Conservation (phyloP, 1,140 invertebrate species). For the Lutraria rhynchaena region DNA sequence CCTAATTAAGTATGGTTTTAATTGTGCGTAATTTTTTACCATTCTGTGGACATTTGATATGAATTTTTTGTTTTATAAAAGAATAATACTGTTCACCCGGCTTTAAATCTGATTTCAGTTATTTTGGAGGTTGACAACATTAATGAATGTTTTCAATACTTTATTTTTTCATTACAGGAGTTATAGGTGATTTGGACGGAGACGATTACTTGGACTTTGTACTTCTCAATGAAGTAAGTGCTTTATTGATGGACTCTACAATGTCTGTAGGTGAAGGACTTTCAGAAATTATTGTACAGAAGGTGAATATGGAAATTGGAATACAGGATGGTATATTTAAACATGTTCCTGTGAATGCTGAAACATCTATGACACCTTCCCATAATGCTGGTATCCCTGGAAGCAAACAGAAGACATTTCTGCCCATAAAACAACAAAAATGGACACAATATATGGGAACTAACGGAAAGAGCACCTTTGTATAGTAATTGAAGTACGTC, state of each 20-base stretch:
- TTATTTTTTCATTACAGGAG: too few species aligned
- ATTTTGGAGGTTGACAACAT: not conserved
- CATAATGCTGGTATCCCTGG: not conserved
- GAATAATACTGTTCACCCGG: too few species aligned
- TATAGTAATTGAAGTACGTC: not conserved
- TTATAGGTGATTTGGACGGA: slow-evolving; percentile 37
- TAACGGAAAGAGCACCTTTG: not conserved
- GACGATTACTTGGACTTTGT: slow-evolving; percentile 35
- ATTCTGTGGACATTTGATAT: too few species aligned
- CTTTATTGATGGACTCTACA: not conserved
- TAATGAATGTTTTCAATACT: not conserved
- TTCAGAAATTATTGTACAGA: not conserved
- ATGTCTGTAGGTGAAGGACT: not conserved
- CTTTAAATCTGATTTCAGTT: not conserved
- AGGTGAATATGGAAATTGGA: slow-evolving; percentile 26
- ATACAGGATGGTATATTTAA: not conserved
- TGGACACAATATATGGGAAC: slow-evolving; percentile 36
- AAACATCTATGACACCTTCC: slow-evolving; percentile 2
- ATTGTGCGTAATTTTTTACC: not conserved
- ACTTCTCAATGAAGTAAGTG: not conserved
- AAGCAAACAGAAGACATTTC: slow-evolving; percentile 7
- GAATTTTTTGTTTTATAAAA: too few species aligned
- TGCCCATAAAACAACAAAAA: slow-evolving; percentile 6
- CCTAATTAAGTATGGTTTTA: not conserved
- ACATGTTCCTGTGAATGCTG: slow-evolving; percentile 11